These are phyloP conservation scores for Alectura lathami DNA, from an alignment of 2,113 vertebrate species.

Conservation along the genomic window DNA sequence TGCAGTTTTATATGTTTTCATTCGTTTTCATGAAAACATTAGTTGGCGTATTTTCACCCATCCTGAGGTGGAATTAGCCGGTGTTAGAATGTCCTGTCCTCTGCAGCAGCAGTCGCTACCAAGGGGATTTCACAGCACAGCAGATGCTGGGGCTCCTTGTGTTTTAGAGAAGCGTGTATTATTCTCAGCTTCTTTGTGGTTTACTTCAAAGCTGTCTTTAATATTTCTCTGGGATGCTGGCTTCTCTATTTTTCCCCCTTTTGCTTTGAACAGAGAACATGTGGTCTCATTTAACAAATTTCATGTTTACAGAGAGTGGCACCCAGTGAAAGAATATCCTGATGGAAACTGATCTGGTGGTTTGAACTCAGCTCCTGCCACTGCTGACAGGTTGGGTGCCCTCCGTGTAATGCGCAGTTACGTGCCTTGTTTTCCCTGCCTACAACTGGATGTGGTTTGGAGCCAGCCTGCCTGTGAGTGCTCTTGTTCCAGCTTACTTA, in stretches of 20 bases:
- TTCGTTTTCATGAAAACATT: not conserved
- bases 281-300: too few relatives aligned
- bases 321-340: too few relatives aligned
- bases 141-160: rapidly evolving
- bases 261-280: not conserved
- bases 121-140: not conserved
- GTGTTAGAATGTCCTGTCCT: not conserved
- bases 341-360: too few relatives aligned
- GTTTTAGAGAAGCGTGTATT: not conserved
- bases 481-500: not conserved
- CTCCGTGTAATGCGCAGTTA: not conserved
- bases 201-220: not conserved
- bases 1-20: not conserved
- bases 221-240: not conserved
- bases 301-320: too few relatives aligned
- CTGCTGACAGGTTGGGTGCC: not conserved
- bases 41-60: not conserved
- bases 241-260: not conserved
- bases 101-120: not conserved
- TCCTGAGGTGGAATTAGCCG: not conserved
- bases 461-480: not conserved
- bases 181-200: not conserved
- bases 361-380: too few relatives aligned
- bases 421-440: not conserved
- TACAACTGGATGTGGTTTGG: not conserved